phyloP scores from a whole-genome alignment of 2,113 vertebrate species.

The Strix aluco region DNA sequence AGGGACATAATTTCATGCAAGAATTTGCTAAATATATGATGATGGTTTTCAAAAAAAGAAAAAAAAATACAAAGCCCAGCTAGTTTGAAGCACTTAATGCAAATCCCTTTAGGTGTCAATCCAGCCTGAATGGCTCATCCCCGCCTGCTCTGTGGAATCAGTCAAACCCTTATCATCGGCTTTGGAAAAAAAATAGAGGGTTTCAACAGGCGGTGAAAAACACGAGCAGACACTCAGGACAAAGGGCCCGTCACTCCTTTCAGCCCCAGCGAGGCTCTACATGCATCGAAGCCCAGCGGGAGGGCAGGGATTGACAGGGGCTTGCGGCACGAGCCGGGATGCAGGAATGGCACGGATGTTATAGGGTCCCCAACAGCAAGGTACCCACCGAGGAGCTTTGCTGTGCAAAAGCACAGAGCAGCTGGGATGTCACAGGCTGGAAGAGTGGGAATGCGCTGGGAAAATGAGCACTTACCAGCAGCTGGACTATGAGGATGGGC shows the following conservation, averaged over 20 bases:
- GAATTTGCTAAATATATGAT: neutral
- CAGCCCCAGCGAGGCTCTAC: neutral
- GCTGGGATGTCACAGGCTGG: neutral
- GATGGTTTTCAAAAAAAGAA: neutral
- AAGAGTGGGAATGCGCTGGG: neutral
- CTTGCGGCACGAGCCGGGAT: accelerated
- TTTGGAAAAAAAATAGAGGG: neutral
- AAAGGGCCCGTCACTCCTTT: neutral
- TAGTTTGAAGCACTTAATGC: neutral
- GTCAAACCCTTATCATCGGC: neutral
- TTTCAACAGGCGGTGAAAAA: neutral
- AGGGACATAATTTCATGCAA: neutral
- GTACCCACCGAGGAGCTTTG: accelerated
- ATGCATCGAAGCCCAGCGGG: accelerated
- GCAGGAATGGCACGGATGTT: accelerated
- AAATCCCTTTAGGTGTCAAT: slow-evolving; percentile 36
- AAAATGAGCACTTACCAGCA: accelerated
- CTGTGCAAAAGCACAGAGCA: accelerated
- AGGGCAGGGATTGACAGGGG: neutral
- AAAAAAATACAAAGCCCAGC: neutral
- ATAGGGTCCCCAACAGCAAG: accelerated
- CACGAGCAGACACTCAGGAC: neutral
- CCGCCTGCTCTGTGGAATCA: neutral
- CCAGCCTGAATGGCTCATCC: neutral
- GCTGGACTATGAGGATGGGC: neutral